These are phyloP conservation scores for Saguinus imperator DNA, from an alignment of 2,113 vertebrate genomes.

Conservation along the genomic window DNA sequence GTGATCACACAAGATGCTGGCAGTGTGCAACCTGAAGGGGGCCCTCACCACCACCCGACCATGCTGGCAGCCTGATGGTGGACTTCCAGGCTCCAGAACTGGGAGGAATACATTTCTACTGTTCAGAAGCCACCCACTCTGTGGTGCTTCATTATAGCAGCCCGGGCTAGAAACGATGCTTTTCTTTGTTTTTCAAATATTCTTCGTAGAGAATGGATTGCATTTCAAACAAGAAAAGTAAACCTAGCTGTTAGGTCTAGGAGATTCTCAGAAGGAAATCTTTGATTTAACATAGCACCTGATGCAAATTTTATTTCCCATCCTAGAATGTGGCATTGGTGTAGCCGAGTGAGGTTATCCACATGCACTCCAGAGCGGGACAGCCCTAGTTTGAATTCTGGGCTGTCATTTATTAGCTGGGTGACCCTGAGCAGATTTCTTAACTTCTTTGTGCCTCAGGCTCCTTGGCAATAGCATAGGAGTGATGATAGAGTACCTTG, in stretches of 20 bases:
- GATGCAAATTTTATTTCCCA: not conserved
- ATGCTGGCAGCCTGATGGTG: not conserved
- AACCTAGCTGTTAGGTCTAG: not conserved
- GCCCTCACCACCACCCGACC: fast-evolving
- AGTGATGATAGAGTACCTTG: not conserved
- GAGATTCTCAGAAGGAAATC: not conserved
- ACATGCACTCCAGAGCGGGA: not conserved
- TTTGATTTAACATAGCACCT: not conserved
- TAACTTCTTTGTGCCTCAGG: not conserved
- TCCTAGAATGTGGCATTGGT: not conserved
- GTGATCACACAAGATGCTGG: not conserved
- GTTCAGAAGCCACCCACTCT: not conserved
- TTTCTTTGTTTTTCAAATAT: not conserved
- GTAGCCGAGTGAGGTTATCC: fast-evolving
- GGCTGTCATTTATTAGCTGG: not conserved
- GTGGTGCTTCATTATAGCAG: fast-evolving
- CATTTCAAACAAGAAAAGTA: not conserved
- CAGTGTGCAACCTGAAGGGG: not conserved
- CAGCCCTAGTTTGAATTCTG: not conserved
- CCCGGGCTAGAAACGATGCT: not conserved
- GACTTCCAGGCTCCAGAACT: not conserved
- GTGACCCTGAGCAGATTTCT: not conserved
- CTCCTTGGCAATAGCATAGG: not conserved
- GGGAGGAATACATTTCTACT: not conserved
- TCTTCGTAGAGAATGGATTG: not conserved